phyloP scores from a whole-genome alignment of 2,113 vertebrate genomes.

The Athene noctua region DNA sequence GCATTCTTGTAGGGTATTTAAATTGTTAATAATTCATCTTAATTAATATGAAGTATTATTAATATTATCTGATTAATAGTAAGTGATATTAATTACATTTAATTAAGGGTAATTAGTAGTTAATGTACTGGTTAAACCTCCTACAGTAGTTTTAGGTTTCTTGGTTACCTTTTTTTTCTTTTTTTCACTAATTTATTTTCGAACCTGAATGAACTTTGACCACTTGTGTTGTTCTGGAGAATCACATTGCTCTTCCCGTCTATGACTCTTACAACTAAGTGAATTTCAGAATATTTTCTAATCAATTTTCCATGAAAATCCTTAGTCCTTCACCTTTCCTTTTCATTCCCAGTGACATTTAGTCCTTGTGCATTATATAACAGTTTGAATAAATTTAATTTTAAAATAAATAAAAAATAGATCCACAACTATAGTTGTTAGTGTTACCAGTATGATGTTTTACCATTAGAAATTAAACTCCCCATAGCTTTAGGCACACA shows the following conservation, averaged over 20 bases:
- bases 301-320: not conserved
- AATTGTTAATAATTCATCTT: not conserved
- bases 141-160: not conserved
- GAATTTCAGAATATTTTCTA: not conserved
- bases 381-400: not conserved
- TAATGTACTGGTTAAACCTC: not conserved
- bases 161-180: not conserved
- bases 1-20: not conserved
- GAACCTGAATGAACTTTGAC: not conserved
- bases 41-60: not conserved
- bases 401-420: not conserved
- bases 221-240: not conserved
- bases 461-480: not conserved
- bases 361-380: not conserved
- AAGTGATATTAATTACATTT: not conserved
- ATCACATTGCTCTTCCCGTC: not conserved
- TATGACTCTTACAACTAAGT: not conserved
- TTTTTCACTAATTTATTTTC: not conserved
- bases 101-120: not conserved
- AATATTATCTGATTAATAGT: not conserved
- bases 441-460: not conserved
- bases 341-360: not conserved
- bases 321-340: not conserved
- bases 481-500: fast-evolving
- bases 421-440: not conserved